Evolutionary conservation across 2,888 invertebrate genomes (phyloP).

Genomic region (Clostera curtula): DNA sequence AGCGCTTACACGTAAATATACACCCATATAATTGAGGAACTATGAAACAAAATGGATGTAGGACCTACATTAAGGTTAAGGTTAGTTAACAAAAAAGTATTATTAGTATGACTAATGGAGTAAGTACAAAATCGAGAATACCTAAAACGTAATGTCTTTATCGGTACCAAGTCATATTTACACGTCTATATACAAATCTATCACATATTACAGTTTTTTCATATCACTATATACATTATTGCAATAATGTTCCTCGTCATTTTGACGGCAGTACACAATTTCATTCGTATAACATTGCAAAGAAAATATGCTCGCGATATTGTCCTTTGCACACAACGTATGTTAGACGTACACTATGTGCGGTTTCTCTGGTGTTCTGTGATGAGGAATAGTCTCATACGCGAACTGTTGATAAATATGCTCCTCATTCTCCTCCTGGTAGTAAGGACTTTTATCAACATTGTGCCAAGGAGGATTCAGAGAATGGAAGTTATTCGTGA

Average conservation of each 20-base stretch:
- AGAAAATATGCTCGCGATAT: constrained; percentile 50
- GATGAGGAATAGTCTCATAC: constrained; percentile 69
- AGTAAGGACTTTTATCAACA: constrained; percentile 67
- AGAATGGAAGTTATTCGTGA: constrained; percentile 69
- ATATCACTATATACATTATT: constrained; percentile 73
- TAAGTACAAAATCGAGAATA: constrained; percentile 66
- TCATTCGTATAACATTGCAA: constrained; percentile 47
- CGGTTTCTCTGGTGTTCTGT: constrained; percentile 71
- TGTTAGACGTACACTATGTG: constrained; percentile 77
- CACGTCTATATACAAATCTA: constrained; percentile 71
- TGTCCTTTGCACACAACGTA: constrained; percentile 59
- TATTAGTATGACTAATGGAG: constrained; percentile 49
- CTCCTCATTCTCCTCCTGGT: constrained; percentile 66
- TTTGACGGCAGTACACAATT: constrained; percentile 43
- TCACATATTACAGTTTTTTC: constrained; percentile 70
- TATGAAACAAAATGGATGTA: constrained; percentile 45
- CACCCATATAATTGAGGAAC: constrained; percentile 57
- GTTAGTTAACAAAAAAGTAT: constrained; percentile 26
- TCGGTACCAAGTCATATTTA: constrained; percentile 58
- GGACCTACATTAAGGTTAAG: constrained; percentile 33
- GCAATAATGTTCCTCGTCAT: constrained; percentile 50
- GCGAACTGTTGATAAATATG: constrained; percentile 72
- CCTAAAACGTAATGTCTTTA: constrained; percentile 49
- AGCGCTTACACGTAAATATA: constrained; percentile 42
- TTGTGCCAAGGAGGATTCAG: constrained; percentile 70